Conservation (phyloP, 2,113 vertebrate genomes). For the Trematomus loennbergii region DNA sequence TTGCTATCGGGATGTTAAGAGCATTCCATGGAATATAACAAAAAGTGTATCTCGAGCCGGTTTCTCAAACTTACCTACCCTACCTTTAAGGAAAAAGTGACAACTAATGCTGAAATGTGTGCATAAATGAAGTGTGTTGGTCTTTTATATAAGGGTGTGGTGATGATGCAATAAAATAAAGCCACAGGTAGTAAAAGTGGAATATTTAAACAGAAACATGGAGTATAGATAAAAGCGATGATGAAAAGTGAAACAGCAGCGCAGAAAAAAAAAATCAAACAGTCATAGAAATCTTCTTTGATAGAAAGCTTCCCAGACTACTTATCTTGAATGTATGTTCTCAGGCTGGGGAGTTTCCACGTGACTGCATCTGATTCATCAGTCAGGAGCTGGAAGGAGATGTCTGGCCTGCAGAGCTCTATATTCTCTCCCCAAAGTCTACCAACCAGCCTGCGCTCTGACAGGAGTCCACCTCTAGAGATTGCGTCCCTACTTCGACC, state of each 20-base stretch:
- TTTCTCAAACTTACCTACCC: too few species aligned
- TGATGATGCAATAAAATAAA: slow-evolving; percentile 15
- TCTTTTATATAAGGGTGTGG: slow-evolving; percentile 5
- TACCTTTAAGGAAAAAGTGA: background rate
- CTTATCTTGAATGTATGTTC: slow-evolving; percentile 57
- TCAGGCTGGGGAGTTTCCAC: slow-evolving; percentile 41
- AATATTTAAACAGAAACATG: slow-evolving; percentile 33
- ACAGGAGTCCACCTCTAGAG: background rate
- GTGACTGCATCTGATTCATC: slow-evolving; percentile 64
- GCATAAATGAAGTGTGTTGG: background rate
- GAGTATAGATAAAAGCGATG: slow-evolving; percentile 8
- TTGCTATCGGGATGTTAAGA: too few species aligned
- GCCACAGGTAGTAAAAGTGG: slow-evolving; percentile 18
- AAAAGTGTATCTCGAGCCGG: too few species aligned
- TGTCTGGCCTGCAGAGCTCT: slow-evolving; percentile 14
- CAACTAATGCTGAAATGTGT: slow-evolving; percentile 34
- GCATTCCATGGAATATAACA: too few species aligned
- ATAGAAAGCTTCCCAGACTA: slow-evolving; percentile 39
- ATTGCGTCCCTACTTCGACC: background rate
- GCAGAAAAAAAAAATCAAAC: slow-evolving; percentile 1
- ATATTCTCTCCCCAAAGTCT: slow-evolving; percentile 30
- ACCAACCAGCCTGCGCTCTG: slow-evolving; percentile 10
- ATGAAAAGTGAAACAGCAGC: slow-evolving; percentile 39
- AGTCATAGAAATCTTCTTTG: slow-evolving; percentile 32
- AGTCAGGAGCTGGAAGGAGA: slow-evolving; percentile 46